Evolutionary conservation across 2,888 invertebrate species (phyloP), one percentile per base, ranked within the genome.

Genomic region (Drosophila paranaensis): DNA sequence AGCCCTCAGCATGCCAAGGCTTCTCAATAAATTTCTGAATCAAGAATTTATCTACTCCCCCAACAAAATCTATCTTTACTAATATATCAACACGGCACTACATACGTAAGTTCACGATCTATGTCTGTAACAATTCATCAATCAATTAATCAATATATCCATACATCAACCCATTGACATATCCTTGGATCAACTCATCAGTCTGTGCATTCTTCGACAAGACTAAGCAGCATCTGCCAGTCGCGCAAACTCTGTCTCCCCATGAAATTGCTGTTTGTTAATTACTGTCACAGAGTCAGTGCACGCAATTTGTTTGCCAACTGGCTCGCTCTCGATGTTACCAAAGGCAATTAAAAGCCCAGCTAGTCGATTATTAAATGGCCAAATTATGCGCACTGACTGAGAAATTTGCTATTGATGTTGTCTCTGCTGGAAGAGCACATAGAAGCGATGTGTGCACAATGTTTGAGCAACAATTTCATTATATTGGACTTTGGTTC

Each of bases 271-370:
- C 56, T 61, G 61, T 66, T 76, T 76, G 60, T 62, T 57, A 60
- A 77, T 67, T 71, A 63, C 53, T 57, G 60, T 55, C 56, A 35
- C 53, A 35, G 20, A 60, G 50, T 33, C 57, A 66, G 56, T 62
- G 67, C 56, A 60, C 30, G 53, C 61, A 73, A 77, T 70, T 73
- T 70, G 66, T 48, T 70, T 77, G 70, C 60, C 46, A 42, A 60
- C 42, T 57, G 55, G 48, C 62, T 45, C 54, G 45, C 33, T 33
- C 56, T 43, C 14, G 30, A 39, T 40, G 51, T 42, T 70, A 65
- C 57, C 55, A 71, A 71, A 45, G 68, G 71, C 78, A 87, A 81
- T 84, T 84, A 77, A 81, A 81, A 75, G 75, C 70, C 64, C 67
- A 79, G 63, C 69, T 63, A 71, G 53, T 58, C 60, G 46, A 63